A percentile compares a stretch with the other conserved stretches of the same genome.
Evolutionary conservation across 1,140 invertebrate genomes (phyloP).

Genomic region (Archegozetes longisetosus): DNA sequence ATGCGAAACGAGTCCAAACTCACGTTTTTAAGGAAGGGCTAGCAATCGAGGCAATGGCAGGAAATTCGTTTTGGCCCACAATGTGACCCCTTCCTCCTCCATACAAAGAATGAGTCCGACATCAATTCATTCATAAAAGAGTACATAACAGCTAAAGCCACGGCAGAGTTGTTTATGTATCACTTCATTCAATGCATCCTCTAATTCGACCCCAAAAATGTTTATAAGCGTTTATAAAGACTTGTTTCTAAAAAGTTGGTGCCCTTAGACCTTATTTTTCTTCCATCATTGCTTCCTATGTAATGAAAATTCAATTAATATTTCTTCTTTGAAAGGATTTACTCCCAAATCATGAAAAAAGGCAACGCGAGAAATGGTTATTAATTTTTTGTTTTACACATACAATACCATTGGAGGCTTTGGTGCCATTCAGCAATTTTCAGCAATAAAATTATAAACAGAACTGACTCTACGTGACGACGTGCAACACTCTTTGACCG

Average conservation of each 20-base stretch:
- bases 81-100: background rate
- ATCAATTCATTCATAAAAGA: background rate
- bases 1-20: background rate
- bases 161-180: background rate
- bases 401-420: too few relatives aligned
- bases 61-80: background rate
- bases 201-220: background rate
- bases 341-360: background rate
- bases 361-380: too few relatives aligned
- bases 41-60: background rate
- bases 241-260: background rate
- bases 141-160: too few relatives aligned
- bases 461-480: too few relatives aligned
- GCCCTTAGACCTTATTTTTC: background rate
- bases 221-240: background rate
- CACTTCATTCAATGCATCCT: background rate
- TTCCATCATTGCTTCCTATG: background rate
- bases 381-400: too few relatives aligned
- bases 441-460: too few relatives aligned
- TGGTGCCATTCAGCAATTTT: too few relatives aligned
- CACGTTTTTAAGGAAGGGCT: background rate
- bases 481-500: too few relatives aligned
- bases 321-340: background rate
- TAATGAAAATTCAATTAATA: background rate
- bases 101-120: background rate